A percentile compares a stretch with the other conserved stretches of the same genome.
Conservation (phyloP, 1,140 invertebrate genomes). For the Cyrtorhinus lividipennis region DNA sequence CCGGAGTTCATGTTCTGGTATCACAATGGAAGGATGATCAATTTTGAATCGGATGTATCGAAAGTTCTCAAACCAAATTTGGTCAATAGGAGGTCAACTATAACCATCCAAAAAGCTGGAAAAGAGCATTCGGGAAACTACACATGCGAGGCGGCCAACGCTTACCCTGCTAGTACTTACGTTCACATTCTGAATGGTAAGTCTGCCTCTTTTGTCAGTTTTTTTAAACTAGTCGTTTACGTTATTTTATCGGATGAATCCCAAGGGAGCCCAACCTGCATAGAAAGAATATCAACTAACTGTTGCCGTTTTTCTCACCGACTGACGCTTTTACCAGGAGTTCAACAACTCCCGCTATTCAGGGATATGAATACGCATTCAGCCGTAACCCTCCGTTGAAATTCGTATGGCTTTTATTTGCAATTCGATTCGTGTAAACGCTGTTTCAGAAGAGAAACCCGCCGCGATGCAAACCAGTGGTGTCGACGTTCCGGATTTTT, state of each 20-base stretch:
- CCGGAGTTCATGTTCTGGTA: slow-evolving; percentile 81
- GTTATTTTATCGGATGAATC: not conserved
- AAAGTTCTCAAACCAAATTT: slow-evolving; percentile 64
- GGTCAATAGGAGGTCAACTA: slow-evolving; percentile 37
- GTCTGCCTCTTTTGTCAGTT: too few species aligned
- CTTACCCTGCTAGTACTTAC: slow-evolving; percentile 63
- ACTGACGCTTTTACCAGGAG: not conserved
- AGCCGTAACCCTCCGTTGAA: too few species aligned
- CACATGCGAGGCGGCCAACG: slow-evolving; percentile 71
- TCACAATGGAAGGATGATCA: slow-evolving; percentile 77
- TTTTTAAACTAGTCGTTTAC: not conserved
- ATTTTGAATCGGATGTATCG: slow-evolving; percentile 67
- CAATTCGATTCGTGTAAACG: too few species aligned
- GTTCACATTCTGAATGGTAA: slow-evolving; percentile 71
- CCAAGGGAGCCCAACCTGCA: too few species aligned
- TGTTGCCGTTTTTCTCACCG: not conserved
- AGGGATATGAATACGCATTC: too few species aligned
- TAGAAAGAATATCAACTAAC: too few species aligned
- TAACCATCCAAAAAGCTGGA: slow-evolving; percentile 49
- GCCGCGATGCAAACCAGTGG: slow-evolving; percentile 40
- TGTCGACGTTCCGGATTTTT: not conserved
- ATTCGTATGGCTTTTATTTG: too few species aligned
- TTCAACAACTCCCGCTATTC: too few species aligned
- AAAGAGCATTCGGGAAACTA: slow-evolving; percentile 70
- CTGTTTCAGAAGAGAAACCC: slow-evolving; percentile 33